phyloP scores from a whole-genome alignment of 2,888 invertebrate species.

The Leistus spinibarbis region DNA sequence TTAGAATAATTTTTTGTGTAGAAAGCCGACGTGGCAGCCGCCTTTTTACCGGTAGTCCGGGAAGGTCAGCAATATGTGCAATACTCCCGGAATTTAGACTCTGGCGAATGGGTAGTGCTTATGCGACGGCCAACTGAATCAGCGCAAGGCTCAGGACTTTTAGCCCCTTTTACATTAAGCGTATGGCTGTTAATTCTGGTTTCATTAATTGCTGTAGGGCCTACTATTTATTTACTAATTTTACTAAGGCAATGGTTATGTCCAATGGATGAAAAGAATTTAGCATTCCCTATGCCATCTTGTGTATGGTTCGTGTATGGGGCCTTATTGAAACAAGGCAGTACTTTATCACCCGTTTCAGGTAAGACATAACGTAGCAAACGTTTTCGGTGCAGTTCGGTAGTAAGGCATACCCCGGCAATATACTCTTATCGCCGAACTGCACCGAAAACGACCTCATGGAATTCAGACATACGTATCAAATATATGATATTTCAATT shows the following conservation, averaged over 20 bases:
- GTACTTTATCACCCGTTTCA: conserved; percentile 77
- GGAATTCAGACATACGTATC: no score
- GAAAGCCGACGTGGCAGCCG: conserved; percentile 80
- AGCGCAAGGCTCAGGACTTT: conserved; percentile 79
- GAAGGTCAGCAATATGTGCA: conserved; percentile 62
- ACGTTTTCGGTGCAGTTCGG: no score
- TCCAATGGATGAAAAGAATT: conserved; percentile 62
- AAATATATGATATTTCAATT: no score
- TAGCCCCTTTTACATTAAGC: conserved; percentile 77
- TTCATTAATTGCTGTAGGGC: conserved; percentile 76
- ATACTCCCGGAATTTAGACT: conserved; percentile 72
- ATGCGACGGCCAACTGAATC: conserved; percentile 82
- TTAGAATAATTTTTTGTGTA: conserved; percentile 53
- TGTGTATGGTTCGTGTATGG: conserved; percentile 90
- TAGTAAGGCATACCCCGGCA: no score
- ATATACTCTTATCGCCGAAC: no score
- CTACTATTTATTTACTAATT: conserved; percentile 75
- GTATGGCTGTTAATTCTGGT: conserved; percentile 70
- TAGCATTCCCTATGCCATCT: conserved; percentile 63
- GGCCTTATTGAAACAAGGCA: conserved; percentile 86
- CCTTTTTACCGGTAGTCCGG: conserved; percentile 73
- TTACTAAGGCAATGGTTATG: conserved; percentile 68
- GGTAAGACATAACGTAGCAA: no score
- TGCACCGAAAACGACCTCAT: no score
- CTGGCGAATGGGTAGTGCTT: conserved; percentile 79